Evolutionary conservation across 2,797 vertebrate species (phyloP).

Genomic region (Taenioides sp.): DNA sequence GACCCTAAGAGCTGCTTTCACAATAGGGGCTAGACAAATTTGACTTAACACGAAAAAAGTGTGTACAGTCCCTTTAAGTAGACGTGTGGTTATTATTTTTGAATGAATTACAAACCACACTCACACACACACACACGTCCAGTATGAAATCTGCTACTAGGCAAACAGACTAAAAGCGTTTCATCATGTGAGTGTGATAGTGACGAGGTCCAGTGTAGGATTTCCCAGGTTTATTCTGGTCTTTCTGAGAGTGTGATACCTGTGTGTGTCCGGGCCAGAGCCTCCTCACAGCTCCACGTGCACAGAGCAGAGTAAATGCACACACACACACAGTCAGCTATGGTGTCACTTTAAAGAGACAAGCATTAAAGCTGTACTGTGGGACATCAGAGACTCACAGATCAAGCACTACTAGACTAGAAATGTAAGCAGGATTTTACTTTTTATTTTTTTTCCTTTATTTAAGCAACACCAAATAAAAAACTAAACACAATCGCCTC

Average conservation of each 20-base stretch:
- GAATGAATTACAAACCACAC: too few relatives aligned
- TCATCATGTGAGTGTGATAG: slow-evolving; percentile 22
- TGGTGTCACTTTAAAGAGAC: slow-evolving; percentile 17
- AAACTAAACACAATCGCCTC: too few relatives aligned
- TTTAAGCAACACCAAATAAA: too few relatives aligned
- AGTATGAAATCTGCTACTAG: too few relatives aligned
- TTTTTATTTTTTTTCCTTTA: too few relatives aligned
- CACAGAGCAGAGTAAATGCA: slow-evolving; percentile 30
- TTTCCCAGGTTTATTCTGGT: slow-evolving; percentile 66
- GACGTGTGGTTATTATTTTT: too few relatives aligned
- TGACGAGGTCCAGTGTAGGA: slow-evolving; percentile 45
- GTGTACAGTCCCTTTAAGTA: too few relatives aligned
- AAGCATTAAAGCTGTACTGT: slow-evolving; percentile 2
- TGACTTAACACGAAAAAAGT: too few relatives aligned
- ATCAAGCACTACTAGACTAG: too few relatives aligned
- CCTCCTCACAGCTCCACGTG: slow-evolving; percentile 19
- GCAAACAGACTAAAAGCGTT: background rate
- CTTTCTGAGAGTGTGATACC: slow-evolving; percentile 17
- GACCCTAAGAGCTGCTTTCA: too few relatives aligned
- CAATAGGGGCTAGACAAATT: too few relatives aligned
- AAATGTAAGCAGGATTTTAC: background rate
- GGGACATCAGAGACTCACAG: background rate
- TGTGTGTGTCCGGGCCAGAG: slow-evolving; percentile 7
- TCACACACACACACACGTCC: too few relatives aligned
- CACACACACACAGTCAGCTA: slow-evolving; percentile 9